Evolutionary conservation across 2,888 invertebrate genomes (phyloP).

Genomic region (Cremastobaeus sp.): DNA sequence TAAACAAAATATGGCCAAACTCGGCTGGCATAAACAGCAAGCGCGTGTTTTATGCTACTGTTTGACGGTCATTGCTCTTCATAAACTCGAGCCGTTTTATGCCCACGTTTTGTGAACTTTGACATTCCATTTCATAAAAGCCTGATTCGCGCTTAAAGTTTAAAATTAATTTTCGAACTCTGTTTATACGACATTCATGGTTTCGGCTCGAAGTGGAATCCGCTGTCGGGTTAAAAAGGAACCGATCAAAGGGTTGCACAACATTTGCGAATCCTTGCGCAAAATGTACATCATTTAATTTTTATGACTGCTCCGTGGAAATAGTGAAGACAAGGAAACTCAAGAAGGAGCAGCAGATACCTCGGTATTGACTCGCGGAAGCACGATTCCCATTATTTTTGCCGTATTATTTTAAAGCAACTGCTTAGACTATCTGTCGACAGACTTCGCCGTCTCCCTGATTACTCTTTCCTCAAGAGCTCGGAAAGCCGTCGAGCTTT

Average conservation of each 20-base stretch:
- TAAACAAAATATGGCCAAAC: conserved; percentile 36
- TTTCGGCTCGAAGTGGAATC: too few relatives aligned
- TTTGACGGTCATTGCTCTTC: conserved; percentile 43
- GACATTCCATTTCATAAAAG: conserved; percentile 46
- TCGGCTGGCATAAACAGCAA: conserved; percentile 17
- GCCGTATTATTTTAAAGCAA: conserved; percentile 22
- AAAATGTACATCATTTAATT: too few relatives aligned
- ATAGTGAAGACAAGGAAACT: conserved; percentile 1
- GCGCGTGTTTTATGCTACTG: conserved; percentile 31
- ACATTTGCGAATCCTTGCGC: too few relatives aligned
- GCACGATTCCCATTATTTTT: conserved; percentile 36
- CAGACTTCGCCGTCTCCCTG: background rate
- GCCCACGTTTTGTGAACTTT: conserved; percentile 34
- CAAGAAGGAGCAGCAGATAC: background rate
- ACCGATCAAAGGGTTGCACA: too few relatives aligned
- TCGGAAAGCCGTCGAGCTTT: conserved; percentile 65
- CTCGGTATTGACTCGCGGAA: conserved; percentile 20
- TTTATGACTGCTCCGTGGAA: too few relatives aligned
- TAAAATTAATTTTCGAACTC: too few relatives aligned
- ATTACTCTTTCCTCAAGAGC: conserved; percentile 43
- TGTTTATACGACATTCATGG: too few relatives aligned
- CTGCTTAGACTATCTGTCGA: conserved; percentile 14
- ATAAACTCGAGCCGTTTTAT: conserved; percentile 38
- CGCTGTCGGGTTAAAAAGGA: too few relatives aligned
- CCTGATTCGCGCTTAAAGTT: too few relatives aligned